These are phyloP conservation scores for Pempheris klunzingeri DNA, from an alignment of 2,797 vertebrate species.

Conservation along the genomic window DNA sequence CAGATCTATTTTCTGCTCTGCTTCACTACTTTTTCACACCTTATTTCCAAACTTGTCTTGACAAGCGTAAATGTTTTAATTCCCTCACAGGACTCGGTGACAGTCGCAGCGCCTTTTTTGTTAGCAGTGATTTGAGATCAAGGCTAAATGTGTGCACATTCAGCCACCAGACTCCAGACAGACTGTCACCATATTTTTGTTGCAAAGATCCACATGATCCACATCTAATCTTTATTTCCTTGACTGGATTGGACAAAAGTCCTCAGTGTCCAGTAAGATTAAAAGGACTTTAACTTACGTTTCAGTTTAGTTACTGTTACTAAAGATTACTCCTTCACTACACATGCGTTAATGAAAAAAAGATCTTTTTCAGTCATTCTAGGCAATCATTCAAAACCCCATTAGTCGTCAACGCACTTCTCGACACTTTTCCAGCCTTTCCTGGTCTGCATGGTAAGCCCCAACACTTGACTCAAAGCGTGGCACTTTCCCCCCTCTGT, in stretches of 20 bases:
- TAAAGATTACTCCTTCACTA: constrained; percentile 1
- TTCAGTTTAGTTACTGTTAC: constrained; percentile 7
- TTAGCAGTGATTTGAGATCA: constrained; percentile 51
- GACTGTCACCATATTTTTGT: constrained; percentile 69
- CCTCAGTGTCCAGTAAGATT: constrained; percentile 21
- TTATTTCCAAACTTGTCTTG: constrained; percentile 35
- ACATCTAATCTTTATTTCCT: constrained; percentile 33
- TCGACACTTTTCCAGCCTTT: constrained; percentile 17
- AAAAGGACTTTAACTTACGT: constrained; percentile 1
- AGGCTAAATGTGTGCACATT: constrained; percentile 43
- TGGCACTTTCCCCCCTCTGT: constrained; percentile 36
- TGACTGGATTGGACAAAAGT: constrained; percentile 9
- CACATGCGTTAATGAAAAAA: background rate
- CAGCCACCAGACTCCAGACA: constrained; percentile 48
- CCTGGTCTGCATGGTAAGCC: constrained; percentile 18
- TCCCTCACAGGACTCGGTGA: constrained; percentile 26
- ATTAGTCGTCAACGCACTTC: constrained; percentile 13
- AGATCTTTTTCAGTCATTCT: background rate
- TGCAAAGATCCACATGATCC: constrained; percentile 70
- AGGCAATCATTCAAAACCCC: background rate
- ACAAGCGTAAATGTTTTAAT: constrained; percentile 40
- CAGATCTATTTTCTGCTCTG: constrained; percentile 28
- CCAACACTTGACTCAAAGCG: constrained; percentile 60
- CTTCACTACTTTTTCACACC: constrained; percentile 14
- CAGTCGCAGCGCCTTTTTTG: constrained; percentile 39